Percentiles rank a stretch among this genome's conserved stretches.
Conservation (phyloP, 2,113 vertebrate genomes). For the Labrus mixtus region DNA sequence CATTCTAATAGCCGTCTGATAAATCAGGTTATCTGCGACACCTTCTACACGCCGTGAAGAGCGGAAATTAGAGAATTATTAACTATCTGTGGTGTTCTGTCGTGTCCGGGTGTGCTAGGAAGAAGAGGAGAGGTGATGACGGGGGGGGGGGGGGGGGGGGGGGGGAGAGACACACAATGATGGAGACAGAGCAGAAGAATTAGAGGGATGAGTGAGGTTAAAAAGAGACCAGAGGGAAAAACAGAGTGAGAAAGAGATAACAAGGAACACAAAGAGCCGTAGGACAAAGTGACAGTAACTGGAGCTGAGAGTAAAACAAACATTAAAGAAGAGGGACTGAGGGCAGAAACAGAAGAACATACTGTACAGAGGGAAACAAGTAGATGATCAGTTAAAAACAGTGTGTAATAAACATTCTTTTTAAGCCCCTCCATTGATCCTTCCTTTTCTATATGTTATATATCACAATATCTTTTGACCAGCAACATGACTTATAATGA, state of each 20-base stretch:
- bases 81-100: constrained; percentile 78
- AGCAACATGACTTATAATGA: no score
- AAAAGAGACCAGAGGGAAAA: constrained; percentile 61
- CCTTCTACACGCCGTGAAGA: constrained; percentile 80
- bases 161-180: no score
- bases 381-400: constrained; percentile 10
- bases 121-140: constrained; percentile 60
- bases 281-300: constrained; percentile 37
- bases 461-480: no score
- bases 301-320: no score
- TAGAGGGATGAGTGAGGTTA: constrained; percentile 43
- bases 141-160: no score
- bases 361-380: neutral
- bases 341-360: constrained; percentile 33
- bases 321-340: constrained; percentile 9
- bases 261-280: constrained; percentile 53
- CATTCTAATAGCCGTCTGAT: constrained; percentile 84
- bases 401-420: neutral
- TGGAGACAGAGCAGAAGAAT: constrained; percentile 47
- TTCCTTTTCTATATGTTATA: neutral
- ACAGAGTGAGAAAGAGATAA: constrained; percentile 85
- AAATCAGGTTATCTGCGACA: constrained; percentile 86
- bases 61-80: constrained; percentile 85
- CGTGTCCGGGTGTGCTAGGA: constrained; percentile 67
- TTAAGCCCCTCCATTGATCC: neutral